phyloP scores from a whole-genome alignment of 2,113 vertebrate species.

The Barnardius zonarius region DNA sequence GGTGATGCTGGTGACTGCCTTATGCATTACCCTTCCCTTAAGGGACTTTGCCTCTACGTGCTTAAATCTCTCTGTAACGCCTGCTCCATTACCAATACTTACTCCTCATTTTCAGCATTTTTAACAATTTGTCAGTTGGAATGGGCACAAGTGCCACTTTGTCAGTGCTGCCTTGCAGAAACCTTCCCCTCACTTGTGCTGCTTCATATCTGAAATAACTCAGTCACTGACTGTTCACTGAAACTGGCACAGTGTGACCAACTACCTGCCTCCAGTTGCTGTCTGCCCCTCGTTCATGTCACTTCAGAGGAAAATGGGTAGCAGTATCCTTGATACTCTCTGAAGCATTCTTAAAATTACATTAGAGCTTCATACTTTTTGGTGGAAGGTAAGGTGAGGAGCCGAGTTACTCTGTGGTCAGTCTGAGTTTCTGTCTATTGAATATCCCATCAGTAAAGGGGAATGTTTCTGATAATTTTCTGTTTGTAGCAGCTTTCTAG shows the following conservation, averaged over 20 bases:
- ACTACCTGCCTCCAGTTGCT: fast-evolving
- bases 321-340: not conserved
- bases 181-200: not conserved
- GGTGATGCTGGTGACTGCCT: not conserved
- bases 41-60: not conserved
- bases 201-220: not conserved
- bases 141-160: not conserved
- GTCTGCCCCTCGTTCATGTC: not conserved
- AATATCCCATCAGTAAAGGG: not conserved
- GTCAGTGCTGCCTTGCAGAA: not conserved
- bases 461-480: not conserved
- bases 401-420: not conserved
- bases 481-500: not conserved
- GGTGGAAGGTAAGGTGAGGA: not conserved
- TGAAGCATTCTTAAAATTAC: not conserved
- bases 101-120: not conserved
- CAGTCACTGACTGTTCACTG: not conserved
- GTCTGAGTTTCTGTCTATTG: not conserved
- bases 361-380: not conserved
- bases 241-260: not conserved
- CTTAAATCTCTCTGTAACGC: not conserved
- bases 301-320: not conserved
- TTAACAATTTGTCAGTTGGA: not conserved
- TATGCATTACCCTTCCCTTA: not conserved
- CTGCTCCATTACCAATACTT: not conserved